phyloP scores from a whole-genome alignment of 2,888 invertebrate species.

The Nomada fabriciana region DNA sequence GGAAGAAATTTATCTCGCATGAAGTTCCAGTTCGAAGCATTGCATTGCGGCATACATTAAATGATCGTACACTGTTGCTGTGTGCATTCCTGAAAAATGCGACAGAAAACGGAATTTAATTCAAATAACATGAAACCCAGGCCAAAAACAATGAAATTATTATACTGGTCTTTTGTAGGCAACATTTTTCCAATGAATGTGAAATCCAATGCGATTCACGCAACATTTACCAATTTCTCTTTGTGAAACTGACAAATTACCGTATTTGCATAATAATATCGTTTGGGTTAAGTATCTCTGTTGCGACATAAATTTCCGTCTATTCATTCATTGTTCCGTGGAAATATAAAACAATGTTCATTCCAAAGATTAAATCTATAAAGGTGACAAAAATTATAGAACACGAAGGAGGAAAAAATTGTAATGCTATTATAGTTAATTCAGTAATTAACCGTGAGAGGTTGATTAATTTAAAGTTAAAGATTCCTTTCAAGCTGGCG shows the following conservation, averaged over 20 bases:
- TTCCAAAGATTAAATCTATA: too few species aligned
- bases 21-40: not conserved
- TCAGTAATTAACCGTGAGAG: constrained; percentile 33
- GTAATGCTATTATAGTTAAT: not conserved
- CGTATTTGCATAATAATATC: constrained; percentile 3
- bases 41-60: too few species aligned
- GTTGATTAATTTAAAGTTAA: constrained; percentile 39
- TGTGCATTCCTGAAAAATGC: not conserved
- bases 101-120: not conserved
- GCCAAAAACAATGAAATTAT: not conserved
- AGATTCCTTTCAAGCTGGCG: constrained; percentile 28
- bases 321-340: not conserved
- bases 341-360: too few species aligned
- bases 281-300: constrained; percentile 6
- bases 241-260: not conserved
- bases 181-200: not conserved
- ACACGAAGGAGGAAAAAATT: not conserved
- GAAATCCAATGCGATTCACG: not conserved
- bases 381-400: not conserved
- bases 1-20: not conserved
- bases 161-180: not conserved
- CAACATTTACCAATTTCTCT: not conserved
- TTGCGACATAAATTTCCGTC: not conserved
- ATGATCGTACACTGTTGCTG: not conserved
- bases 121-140: not conserved